Conservation (phyloP, 2,113 vertebrate genomes). For the Rostratula benghalensis region DNA sequence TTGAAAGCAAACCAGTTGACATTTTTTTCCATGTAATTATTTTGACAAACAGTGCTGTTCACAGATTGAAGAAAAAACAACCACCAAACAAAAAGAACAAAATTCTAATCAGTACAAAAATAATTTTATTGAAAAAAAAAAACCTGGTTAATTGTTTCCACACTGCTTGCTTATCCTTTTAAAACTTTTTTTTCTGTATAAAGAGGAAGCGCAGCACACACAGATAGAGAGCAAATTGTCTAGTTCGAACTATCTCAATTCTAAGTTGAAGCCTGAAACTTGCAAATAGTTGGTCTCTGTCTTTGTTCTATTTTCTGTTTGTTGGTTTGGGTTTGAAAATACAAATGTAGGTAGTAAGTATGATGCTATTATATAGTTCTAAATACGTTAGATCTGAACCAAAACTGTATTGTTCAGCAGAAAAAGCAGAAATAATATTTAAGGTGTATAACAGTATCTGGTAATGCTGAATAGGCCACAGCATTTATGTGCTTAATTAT, state of each 20-base stretch:
- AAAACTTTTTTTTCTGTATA: not conserved
- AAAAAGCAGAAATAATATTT: not conserved
- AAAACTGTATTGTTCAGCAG: not conserved
- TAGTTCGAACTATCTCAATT: not conserved
- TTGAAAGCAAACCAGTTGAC: not conserved
- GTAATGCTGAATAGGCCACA: not conserved
- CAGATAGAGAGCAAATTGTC: not conserved
- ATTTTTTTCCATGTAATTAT: not conserved
- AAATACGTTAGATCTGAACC: not conserved
- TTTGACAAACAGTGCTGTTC: not conserved
- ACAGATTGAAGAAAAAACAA: not conserved
- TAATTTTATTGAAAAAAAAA: not conserved
- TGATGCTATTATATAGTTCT: not conserved
- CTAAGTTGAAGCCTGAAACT: not conserved
- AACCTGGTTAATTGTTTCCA: not conserved
- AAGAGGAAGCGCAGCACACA: not conserved
- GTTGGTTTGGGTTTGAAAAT: not conserved
- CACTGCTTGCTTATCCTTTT: not conserved
- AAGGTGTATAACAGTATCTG: not conserved
- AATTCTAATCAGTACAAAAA: not conserved
- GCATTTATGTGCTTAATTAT: not conserved
- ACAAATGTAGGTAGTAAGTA: not conserved
- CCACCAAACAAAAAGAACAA: accelerated
- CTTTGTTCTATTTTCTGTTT: not conserved
- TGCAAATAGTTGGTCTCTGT: not conserved